Evolutionary conservation across 2,888 invertebrate species (phyloP).

Genomic region (Ernsta delagoae): DNA sequence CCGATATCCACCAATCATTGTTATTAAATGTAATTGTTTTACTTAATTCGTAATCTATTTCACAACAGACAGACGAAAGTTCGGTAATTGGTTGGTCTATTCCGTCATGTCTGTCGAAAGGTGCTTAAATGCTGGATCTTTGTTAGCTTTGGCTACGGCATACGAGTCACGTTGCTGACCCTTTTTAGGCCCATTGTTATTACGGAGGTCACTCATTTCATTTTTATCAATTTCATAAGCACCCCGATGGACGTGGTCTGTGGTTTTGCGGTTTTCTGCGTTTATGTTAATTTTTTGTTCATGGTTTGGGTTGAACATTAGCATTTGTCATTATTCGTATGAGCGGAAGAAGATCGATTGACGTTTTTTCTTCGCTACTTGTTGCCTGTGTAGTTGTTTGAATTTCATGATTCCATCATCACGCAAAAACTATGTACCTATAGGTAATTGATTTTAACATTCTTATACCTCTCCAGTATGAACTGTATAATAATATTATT

Average conservation of each 20-base stretch:
- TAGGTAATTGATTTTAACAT: too few relatives aligned
- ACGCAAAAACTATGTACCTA: too few relatives aligned
- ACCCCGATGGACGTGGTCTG: constrained; percentile 38
- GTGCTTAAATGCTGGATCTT: constrained; percentile 15
- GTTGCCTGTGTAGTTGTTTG: too few relatives aligned
- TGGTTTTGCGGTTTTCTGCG: constrained; percentile 40
- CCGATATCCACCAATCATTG: constrained; percentile 15
- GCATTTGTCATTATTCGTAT: too few relatives aligned
- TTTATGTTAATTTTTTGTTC: constrained; percentile 37
- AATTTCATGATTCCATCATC: too few relatives aligned
- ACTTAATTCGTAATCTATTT: constrained; percentile 31
- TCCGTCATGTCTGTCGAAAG: constrained; percentile 27
- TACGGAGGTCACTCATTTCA: constrained; percentile 30
- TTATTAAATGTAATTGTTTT: constrained; percentile 33
- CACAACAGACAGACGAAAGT: constrained; percentile 17
- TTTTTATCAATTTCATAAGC: constrained; percentile 41
- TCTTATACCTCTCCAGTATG: too few relatives aligned
- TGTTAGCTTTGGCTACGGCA: constrained; percentile 30
- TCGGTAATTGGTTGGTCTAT: constrained; percentile 22
- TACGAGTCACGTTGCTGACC: constrained; percentile 33
- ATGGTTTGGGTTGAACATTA: constrained; percentile 28
- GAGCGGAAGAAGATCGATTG: too few relatives aligned
- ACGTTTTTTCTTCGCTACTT: too few relatives aligned
- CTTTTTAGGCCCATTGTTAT: constrained; percentile 19
- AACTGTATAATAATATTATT: too few relatives aligned